These are phyloP conservation scores for Isaurus tuberculatus DNA, from an alignment of 92 coral and sea anemone genomes.

Conservation along the genomic window DNA sequence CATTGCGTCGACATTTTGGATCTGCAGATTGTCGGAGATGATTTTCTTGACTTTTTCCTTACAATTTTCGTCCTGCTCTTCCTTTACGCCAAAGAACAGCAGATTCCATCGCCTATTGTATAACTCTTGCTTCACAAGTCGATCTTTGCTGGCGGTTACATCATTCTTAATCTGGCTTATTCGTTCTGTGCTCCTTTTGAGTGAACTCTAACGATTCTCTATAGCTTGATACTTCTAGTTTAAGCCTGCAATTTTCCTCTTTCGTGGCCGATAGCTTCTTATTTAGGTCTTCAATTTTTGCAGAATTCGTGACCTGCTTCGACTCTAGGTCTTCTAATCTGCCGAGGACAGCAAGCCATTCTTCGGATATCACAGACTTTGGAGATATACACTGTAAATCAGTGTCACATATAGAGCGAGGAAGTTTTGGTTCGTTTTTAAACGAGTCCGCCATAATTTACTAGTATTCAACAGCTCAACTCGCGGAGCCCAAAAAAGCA, in stretches of 20 bases:
- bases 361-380: too few relatives aligned
- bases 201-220: neutral
- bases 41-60: neutral
- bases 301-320: neutral
- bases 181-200: neutral
- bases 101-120: slow-evolving; percentile 7
- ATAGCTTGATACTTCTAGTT: neutral
- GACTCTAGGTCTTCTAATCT: slow-evolving; percentile 2
- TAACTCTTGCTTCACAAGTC: neutral
- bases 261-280: too few relatives aligned
- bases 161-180: too few relatives aligned
- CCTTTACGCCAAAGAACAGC: neutral
- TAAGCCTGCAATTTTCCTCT: neutral
- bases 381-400: too few relatives aligned
- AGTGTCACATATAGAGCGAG: too few relatives aligned
- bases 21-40: neutral
- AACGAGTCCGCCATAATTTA: too few relatives aligned
- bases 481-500: too few relatives aligned
- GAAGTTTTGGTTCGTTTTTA: too few relatives aligned
- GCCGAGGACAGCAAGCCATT: neutral
- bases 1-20: neutral
- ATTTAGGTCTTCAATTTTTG: neutral
- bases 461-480: too few relatives aligned
- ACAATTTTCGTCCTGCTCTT: slow-evolving; percentile 2
- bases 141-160: neutral